phyloP scores from a whole-genome alignment of 2,797 vertebrate species.

The Huso huso region DNA sequence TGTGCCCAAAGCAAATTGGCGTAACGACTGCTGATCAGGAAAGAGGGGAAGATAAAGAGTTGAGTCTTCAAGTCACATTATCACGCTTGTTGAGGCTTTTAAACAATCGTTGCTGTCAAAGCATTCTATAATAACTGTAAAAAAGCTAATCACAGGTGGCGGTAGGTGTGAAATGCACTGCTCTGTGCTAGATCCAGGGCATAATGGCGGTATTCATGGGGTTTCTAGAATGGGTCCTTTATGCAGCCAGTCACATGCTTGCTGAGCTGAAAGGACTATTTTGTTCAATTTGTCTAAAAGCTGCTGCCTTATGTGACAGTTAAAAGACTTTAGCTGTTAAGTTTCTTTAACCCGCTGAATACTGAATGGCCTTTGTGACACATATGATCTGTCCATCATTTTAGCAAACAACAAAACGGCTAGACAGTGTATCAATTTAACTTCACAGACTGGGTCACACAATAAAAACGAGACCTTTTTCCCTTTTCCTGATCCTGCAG shows the following conservation, averaged over 20 bases:
- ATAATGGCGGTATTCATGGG: conserved; percentile 65
- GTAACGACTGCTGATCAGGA: conserved; percentile 45
- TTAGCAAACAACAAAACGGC: conserved; percentile 32
- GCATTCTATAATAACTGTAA: conserved; percentile 57
- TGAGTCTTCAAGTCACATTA: conserved; percentile 58
- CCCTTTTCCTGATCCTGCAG: conserved; percentile 18
- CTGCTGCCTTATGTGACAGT: conserved; percentile 65
- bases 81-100: conserved; percentile 50
- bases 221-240: conserved; percentile 60
- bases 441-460: conserved; percentile 35
- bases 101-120: conserved; percentile 60
- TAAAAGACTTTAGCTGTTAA: conserved; percentile 61
- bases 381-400: conserved; percentile 48
- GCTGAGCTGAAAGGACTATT: conserved; percentile 63
- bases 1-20: conserved; percentile 51
- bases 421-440: conserved; percentile 35
- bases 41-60: conserved; percentile 38
- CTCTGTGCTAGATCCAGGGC: conserved; percentile 49
- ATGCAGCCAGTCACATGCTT: conserved; percentile 55
- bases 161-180: conserved; percentile 59
- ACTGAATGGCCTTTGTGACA: conserved; percentile 34
- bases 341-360: conserved; percentile 58
- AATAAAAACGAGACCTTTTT: conserved; percentile 17
- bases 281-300: conserved; percentile 76
- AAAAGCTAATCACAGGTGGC: conserved; percentile 73